A percentile compares a stretch with the other conserved stretches of the same genome.
Conservation (phyloP, 2,797 vertebrate species). For the Spheniscus humboldti region DNA sequence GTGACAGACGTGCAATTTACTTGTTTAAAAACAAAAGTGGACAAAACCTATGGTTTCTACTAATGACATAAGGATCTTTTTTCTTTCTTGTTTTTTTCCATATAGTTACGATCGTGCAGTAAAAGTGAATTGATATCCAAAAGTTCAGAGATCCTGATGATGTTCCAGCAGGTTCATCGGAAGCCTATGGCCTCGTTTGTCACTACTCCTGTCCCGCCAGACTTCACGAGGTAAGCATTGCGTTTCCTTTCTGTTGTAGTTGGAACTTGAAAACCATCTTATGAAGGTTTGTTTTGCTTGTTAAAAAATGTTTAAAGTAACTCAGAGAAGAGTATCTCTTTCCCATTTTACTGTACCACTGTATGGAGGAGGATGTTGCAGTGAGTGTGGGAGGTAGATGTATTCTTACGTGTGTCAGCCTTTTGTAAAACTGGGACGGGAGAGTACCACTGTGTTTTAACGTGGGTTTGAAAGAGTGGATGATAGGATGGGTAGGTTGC, state of each 20-base stretch:
- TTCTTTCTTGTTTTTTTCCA: background rate
- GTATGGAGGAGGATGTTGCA: background rate
- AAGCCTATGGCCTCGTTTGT: constrained; percentile 99
- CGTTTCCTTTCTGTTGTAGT: background rate
- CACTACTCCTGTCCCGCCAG: constrained; percentile 95
- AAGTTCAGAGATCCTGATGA: constrained; percentile 97
- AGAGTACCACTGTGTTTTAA: fast-evolving
- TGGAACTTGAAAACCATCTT: background rate
- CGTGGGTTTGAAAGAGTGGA: background rate
- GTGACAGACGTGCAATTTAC: background rate
- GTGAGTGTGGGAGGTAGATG: background rate
- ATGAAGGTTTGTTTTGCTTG: background rate
- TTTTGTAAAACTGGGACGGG: background rate
- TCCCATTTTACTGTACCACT: background rate
- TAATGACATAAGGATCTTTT: background rate
- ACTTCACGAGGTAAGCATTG: constrained; percentile 89
- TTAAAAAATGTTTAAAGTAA: background rate
- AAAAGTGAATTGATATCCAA: constrained; percentile 97
- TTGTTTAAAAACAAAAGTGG: background rate
- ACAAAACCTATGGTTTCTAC: background rate
- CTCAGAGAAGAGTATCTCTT: background rate
- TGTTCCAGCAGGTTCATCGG: constrained; percentile 99
- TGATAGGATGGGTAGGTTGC: too few species aligned
- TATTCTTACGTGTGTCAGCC: background rate
- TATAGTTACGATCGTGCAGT: constrained; percentile 92